A percentile compares a stretch with the other conserved stretches of the same genome.
These are phyloP conservation scores for Acipenser transmontanus DNA, from an alignment of 2,797 vertebrate genomes.

Conservation along the genomic window DNA sequence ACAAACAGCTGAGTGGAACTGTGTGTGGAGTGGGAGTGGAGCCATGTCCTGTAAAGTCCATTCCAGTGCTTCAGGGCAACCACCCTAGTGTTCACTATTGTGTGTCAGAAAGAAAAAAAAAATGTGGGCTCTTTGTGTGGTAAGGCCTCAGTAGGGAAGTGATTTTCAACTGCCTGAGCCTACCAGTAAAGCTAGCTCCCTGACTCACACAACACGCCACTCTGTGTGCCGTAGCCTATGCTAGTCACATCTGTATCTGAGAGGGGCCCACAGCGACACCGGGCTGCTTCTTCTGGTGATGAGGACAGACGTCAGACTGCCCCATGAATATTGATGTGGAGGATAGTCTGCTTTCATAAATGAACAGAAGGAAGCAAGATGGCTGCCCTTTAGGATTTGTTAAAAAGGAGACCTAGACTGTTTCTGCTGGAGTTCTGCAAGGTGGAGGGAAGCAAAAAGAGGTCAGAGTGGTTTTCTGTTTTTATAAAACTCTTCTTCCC, in stretches of 20 bases:
- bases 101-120: constrained; percentile 63
- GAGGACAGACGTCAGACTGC: constrained; percentile 85
- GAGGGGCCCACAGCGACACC: constrained; percentile 67
- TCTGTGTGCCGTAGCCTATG: constrained; percentile 25
- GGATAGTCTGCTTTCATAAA: constrained; percentile 87
- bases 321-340: constrained; percentile 97
- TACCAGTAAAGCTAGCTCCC: constrained; percentile 44
- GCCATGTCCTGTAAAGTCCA: constrained; percentile 45
- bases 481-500: constrained; percentile 17
- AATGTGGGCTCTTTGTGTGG: constrained; percentile 63
- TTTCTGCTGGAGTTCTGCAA: constrained; percentile 78
- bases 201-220: constrained; percentile 12
- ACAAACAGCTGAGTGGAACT: neutral
- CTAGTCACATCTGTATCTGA: constrained; percentile 54
- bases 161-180: constrained; percentile 57
- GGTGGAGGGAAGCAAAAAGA: constrained; percentile 77
- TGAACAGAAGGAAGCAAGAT: constrained; percentile 98
- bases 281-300: constrained; percentile 70
- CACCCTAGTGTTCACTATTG: constrained; percentile 66
- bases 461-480: constrained; percentile 61
- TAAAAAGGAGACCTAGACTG: constrained; percentile 80
- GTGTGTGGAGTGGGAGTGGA: constrained; percentile 12
- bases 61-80: constrained; percentile 61
- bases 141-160: constrained; percentile 58
- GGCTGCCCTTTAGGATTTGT: constrained; percentile 97